A percentile compares a stretch with the other conserved stretches of the same genome.
Conservation (phyloP, 2,888 invertebrate genomes). For the Pammene fasciana region DNA sequence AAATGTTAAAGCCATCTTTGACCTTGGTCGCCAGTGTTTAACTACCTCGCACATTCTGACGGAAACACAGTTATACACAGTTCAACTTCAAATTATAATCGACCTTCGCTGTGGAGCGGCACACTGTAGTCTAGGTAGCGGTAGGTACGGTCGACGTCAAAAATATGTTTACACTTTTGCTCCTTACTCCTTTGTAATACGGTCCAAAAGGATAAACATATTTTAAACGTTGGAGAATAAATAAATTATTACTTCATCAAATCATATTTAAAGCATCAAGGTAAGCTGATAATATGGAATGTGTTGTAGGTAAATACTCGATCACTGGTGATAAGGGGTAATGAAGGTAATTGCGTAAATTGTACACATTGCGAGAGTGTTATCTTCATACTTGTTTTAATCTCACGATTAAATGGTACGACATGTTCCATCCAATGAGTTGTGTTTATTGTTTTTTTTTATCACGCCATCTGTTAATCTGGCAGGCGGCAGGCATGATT, state of each 20-base stretch:
- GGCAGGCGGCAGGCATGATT: conserved; percentile 8
- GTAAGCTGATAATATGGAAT: conserved; percentile 10
- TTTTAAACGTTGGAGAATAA: too few species aligned
- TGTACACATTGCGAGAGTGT: conserved; percentile 21
- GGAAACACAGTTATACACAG: not conserved
- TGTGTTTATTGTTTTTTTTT: not conserved
- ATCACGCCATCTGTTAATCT: conserved; percentile 12
- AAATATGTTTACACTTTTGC: too few species aligned
- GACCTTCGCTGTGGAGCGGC: conserved; percentile 11
- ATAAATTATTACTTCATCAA: not conserved
- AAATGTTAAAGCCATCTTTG: not conserved
- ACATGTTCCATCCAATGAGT: conserved; percentile 13
- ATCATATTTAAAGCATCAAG: conserved; percentile 19
- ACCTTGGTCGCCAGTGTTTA: not conserved
- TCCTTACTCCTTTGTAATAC: too few species aligned
- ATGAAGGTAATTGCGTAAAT: conserved; percentile 21
- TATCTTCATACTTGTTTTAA: conserved; percentile 12
- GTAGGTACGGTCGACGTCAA: too few species aligned
- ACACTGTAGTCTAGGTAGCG: too few species aligned
- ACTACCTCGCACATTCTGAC: not conserved
- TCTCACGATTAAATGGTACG: conserved; percentile 22
- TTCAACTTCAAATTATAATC: not conserved
- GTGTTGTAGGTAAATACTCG: not conserved
- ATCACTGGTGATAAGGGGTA: conserved; percentile 16
- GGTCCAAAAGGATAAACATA: too few species aligned